phyloP scores from a whole-genome alignment of 2,797 vertebrate genomes.

The Tapirus indicus region DNA sequence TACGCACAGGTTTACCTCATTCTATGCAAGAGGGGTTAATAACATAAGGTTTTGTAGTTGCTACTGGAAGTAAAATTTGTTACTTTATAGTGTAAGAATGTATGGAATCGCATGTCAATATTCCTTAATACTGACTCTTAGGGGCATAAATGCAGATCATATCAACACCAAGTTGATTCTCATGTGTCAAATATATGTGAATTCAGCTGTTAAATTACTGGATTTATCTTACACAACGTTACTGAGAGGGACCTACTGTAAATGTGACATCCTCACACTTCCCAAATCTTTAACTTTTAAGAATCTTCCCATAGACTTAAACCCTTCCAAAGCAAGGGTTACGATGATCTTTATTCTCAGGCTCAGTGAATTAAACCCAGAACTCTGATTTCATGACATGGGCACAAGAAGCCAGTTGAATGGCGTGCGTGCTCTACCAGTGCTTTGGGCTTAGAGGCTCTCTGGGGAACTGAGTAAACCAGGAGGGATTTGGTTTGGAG shows the following conservation, averaged over 20 bases:
- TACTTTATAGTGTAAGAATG: conserved; percentile 89
- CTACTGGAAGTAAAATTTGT: conserved; percentile 89
- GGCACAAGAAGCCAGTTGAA: conserved; percentile 18
- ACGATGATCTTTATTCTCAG: conserved; percentile 64
- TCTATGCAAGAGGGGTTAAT: conserved; percentile 92
- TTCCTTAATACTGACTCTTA: conserved; percentile 83
- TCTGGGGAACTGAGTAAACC: neutral
- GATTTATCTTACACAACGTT: conserved; percentile 83
- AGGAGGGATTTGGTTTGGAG: conserved; percentile 60
- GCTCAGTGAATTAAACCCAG: conserved; percentile 61
- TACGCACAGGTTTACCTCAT: conserved; percentile 92
- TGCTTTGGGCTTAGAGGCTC: conserved; percentile 6
- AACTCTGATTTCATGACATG: conserved; percentile 44
- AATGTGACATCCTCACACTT: conserved; percentile 79
- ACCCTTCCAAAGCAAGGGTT: conserved; percentile 73
- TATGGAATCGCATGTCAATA: conserved; percentile 87
- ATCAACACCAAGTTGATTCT: conserved; percentile 83
- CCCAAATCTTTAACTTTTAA: conserved; percentile 61
- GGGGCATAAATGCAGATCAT: conserved; percentile 82
- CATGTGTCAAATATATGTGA: conserved; percentile 80
- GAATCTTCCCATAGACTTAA: conserved; percentile 66
- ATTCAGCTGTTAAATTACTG: conserved; percentile 84
- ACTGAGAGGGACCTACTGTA: conserved; percentile 83
- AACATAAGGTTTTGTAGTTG: conserved; percentile 90
- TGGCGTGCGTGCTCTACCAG: neutral